Evolutionary conservation across 92 coral and sea anemone species (phyloP), one percentile per base, ranked within the genome.

Genomic region (Bergia puertoricense): DNA sequence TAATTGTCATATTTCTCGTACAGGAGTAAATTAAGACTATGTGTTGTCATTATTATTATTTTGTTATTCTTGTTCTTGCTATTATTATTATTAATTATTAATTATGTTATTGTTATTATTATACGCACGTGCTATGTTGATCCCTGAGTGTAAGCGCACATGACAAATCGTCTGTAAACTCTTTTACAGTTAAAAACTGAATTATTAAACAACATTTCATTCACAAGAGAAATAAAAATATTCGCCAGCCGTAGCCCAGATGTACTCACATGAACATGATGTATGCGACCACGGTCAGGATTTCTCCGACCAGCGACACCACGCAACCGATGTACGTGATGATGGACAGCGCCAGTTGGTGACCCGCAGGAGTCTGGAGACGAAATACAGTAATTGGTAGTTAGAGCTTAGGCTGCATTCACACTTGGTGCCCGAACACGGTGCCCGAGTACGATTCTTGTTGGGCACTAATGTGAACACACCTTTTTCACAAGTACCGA

Each of bases 321-420:
- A 48, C 87, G 37, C 87, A 84, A 5, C 87, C 87, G 45, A 84
- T 69, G 66, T 84, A 84, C 30, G 87, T 84, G 48, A 84, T 84
- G 67, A 69, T 71, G 37, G 87, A 84, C 38, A 84, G 45, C 43
- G 45, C 79, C 18, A 84, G 59, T 8, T 84, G 44, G 41, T 84
- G 87, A 13, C n/a, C 67, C 6, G 45, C 67, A 22, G 87, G 87
- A 15, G 75, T 71, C 87, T 84, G 79, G 6, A 18, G 16, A 13
- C 2, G 16, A 54, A 46, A 72, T 38, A 80, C 46, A 57, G 4
- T 18, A 37, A 41, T 43, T 14, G 30, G 30, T 15, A 22, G 69
- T 18, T 62, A 62, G 69, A 62, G 20, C 69, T 62, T 48, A 30
- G 30, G 30, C 30, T 30, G 30, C 30, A 0, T 30, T 30, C 30